A percentile compares a stretch with the other conserved stretches of the same genome.
Evolutionary conservation across 1,140 invertebrate species (phyloP).

Genomic region (Heterodera carotae): DNA sequence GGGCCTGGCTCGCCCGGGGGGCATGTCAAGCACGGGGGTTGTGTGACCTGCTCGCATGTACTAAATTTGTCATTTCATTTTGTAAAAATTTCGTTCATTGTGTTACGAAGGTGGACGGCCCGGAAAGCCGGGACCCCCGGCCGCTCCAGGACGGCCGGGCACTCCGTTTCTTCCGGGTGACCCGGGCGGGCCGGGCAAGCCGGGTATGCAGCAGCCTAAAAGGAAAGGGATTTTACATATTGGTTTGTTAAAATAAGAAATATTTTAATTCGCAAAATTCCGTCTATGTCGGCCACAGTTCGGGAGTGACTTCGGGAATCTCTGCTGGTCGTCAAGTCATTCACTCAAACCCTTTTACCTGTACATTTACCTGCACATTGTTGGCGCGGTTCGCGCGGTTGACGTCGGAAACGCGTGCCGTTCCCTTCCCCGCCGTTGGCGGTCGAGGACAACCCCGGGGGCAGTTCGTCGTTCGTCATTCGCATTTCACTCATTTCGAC

Average conservation of each 20-base stretch:
- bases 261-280: no score
- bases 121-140: constrained; percentile 61
- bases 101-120: constrained; percentile 61
- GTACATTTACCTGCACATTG: constrained; percentile 48
- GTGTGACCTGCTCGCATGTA: constrained; percentile 63
- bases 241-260: not conserved
- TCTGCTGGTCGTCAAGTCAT: no score
- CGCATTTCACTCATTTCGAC: constrained; percentile 63
- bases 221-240: constrained; percentile 5
- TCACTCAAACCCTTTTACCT: constrained; percentile 9
- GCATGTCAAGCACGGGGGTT: constrained; percentile 63
- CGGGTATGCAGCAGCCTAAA: constrained; percentile 61
- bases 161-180: constrained; percentile 60
- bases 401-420: constrained; percentile 42
- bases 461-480: constrained; percentile 27
- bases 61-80: constrained; percentile 28
- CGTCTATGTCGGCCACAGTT: no score
- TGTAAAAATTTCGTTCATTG: not conserved
- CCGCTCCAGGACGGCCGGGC: constrained; percentile 59
- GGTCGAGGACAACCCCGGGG: constrained; percentile 31
- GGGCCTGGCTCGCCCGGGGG: constrained; percentile 53
- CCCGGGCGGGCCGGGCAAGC: constrained; percentile 59
- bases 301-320: no score
- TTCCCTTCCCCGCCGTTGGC: constrained; percentile 36
- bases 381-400: constrained; percentile 30